Percentiles rank a stretch among this genome's conserved stretches.
Conservation (phyloP, 2,113 vertebrate genomes). For the Lepisosteus oculatus region DNA sequence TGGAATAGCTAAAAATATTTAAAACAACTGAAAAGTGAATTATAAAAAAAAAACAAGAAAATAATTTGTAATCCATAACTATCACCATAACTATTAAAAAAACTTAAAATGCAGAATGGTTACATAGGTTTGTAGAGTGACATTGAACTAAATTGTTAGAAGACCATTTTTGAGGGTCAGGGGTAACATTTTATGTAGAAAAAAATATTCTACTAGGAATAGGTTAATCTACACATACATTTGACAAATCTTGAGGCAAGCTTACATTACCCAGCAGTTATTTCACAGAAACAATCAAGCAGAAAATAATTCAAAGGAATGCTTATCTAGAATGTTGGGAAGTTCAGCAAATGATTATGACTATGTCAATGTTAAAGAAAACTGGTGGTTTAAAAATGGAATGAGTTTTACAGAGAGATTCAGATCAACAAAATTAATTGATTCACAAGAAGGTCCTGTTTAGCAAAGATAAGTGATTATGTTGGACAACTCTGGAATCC, state of each 20-base stretch:
- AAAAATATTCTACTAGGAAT: too few species aligned
- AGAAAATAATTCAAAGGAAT: conserved; percentile 67
- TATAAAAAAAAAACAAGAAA: too few species aligned
- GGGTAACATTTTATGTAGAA: too few species aligned
- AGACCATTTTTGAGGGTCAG: too few species aligned
- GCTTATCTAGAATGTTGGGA: conserved; percentile 59
- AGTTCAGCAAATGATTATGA: conserved; percentile 67
- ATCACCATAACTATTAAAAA: too few species aligned
- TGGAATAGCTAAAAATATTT: too few species aligned
- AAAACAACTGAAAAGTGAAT: too few species aligned
- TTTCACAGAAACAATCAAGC: conserved; percentile 65
- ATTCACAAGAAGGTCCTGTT: conserved; percentile 40
- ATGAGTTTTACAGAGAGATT: conserved; percentile 47
- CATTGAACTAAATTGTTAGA: too few species aligned
- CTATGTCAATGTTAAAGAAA: conserved; percentile 60
- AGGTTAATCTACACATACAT: too few species aligned
- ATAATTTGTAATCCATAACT: too few species aligned
- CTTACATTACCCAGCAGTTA: conserved; percentile 62
- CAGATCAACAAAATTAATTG: conserved; percentile 53
- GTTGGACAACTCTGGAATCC: conserved; percentile 20
- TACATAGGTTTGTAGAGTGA: too few species aligned
- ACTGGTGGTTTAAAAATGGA: conserved; percentile 51
- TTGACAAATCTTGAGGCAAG: conserved; percentile 47
- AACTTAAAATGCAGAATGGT: too few species aligned
- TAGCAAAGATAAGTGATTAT: conserved; percentile 21